phyloP scores from a whole-genome alignment of 2,113 vertebrate genomes.

The Neogobius melanostomus region DNA sequence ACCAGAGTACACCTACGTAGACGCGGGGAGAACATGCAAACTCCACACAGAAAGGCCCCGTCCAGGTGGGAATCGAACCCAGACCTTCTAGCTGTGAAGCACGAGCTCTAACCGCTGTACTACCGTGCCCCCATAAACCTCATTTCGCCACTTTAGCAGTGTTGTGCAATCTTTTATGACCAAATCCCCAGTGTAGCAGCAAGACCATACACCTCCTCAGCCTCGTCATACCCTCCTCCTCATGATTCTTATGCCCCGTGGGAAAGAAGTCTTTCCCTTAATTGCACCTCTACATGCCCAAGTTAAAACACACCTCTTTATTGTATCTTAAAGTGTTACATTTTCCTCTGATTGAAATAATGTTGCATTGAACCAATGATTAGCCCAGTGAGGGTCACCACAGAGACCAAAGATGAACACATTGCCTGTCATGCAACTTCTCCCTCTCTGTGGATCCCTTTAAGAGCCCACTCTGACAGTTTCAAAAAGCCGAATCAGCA shows the following conservation, averaged over 20 bases:
- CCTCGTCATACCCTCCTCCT: background rate
- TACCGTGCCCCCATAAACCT: too few relatives aligned
- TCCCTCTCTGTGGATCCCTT: constrained; percentile 22
- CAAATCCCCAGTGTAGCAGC: background rate
- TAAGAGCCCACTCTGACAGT: constrained; percentile 16
- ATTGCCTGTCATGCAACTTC: constrained; percentile 14
- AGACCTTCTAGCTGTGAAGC: too few relatives aligned
- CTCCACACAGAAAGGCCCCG: too few relatives aligned
- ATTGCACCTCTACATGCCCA: background rate
- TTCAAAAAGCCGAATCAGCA: constrained; percentile 30
- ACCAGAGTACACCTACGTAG: too few relatives aligned
- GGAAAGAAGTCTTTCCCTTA: too few relatives aligned
- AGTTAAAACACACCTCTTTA: background rate
- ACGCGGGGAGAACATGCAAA: too few relatives aligned
- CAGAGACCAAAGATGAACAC: constrained; percentile 22
- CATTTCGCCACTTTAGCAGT: too few relatives aligned
- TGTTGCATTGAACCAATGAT: background rate
- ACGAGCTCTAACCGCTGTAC: too few relatives aligned
- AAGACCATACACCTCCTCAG: background rate
- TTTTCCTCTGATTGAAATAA: background rate
- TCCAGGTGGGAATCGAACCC: too few relatives aligned
- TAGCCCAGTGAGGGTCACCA: background rate
- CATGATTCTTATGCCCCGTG: background rate
- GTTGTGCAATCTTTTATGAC: too few relatives aligned
- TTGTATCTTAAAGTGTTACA: background rate